Percentiles rank a stretch among this genome's conserved stretches.
Conservation (phyloP, 2,888 invertebrate species). For the Pantelozetes paolii region DNA sequence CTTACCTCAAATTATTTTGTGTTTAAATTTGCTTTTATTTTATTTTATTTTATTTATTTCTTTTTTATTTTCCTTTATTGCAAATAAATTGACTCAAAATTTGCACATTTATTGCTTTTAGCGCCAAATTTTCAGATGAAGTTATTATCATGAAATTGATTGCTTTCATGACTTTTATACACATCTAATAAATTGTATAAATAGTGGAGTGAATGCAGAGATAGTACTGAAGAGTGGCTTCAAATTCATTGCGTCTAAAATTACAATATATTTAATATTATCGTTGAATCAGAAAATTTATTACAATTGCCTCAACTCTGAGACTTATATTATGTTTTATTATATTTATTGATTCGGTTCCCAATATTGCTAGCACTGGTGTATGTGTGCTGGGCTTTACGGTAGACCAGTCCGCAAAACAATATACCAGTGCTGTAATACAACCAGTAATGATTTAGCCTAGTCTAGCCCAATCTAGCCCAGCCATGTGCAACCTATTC, state of each 20-base stretch:
- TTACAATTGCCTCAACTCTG: slow-evolving; percentile 28
- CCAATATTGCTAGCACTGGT: not conserved
- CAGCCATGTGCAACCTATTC: too few species aligned
- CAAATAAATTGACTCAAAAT: slow-evolving; percentile 19
- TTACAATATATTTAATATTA: slow-evolving; percentile 30
- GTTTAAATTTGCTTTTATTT: not conserved
- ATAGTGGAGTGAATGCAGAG: not conserved
- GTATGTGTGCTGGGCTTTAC: not conserved
- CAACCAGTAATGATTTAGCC: not conserved
- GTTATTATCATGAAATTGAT: slow-evolving; percentile 32
- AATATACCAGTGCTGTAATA: slow-evolving; percentile 8
- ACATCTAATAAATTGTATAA: slow-evolving; percentile 2
- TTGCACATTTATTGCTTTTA: slow-evolving; percentile 28
- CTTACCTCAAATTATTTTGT: not conserved
- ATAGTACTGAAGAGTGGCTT: not conserved
- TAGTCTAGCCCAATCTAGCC: too few species aligned
- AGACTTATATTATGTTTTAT: slow-evolving; percentile 7
- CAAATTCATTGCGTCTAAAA: slow-evolving; percentile 26
- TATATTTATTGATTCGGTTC: slow-evolving; percentile 8
- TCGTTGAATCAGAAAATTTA: slow-evolving; percentile 17
- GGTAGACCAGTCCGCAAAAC: slow-evolving; percentile 31
- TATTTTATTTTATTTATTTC: not conserved
- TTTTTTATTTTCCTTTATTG: too few species aligned
- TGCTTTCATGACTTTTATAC: slow-evolving; percentile 16
- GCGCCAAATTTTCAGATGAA: slow-evolving; percentile 5